Percentiles rank a stretch among this genome's conserved stretches.
Conservation (phyloP, 2,888 invertebrate genomes). For the Aromia moschata region DNA sequence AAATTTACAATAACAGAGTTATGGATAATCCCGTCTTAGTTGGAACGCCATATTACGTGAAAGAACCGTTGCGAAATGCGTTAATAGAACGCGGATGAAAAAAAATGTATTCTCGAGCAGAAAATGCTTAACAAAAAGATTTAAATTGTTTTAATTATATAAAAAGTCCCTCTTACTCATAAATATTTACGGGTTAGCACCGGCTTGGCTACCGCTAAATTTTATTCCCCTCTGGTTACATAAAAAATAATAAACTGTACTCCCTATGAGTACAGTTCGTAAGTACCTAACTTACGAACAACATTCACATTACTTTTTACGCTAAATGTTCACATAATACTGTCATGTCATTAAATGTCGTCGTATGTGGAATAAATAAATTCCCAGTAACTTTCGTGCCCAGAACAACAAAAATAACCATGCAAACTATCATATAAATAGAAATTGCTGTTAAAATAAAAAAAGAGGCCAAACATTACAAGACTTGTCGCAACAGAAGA, state of each 20-base stretch:
- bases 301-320: too few species aligned
- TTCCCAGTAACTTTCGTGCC: conserved; percentile 3
- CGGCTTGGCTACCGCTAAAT: not conserved
- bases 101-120: conserved; percentile 35
- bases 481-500: conserved; percentile 7
- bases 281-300: too few species aligned
- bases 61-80: conserved; percentile 36
- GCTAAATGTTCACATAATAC: too few species aligned
- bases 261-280: too few species aligned
- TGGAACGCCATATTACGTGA: conserved; percentile 28
- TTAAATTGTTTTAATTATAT: conserved; percentile 13
- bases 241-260: not conserved
- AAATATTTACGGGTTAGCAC: conserved; percentile 1
- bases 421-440: conserved; percentile 3
- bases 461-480: conserved; percentile 17
- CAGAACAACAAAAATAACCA: not conserved
- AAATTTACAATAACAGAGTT: too few species aligned
- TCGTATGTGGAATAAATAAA: conserved; percentile 8
- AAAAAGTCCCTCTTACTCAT: conserved; percentile 8
- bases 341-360: too few species aligned
- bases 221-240: not conserved
- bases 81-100: conserved; percentile 18
- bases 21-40: too few species aligned
- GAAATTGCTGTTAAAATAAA: conserved; percentile 8
- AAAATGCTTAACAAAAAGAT: conserved; percentile 39